Evolutionary conservation across 2,113 vertebrate species (phyloP), one percentile per base, ranked within the genome.

Genomic region (Colistium nudipinnis): DNA sequence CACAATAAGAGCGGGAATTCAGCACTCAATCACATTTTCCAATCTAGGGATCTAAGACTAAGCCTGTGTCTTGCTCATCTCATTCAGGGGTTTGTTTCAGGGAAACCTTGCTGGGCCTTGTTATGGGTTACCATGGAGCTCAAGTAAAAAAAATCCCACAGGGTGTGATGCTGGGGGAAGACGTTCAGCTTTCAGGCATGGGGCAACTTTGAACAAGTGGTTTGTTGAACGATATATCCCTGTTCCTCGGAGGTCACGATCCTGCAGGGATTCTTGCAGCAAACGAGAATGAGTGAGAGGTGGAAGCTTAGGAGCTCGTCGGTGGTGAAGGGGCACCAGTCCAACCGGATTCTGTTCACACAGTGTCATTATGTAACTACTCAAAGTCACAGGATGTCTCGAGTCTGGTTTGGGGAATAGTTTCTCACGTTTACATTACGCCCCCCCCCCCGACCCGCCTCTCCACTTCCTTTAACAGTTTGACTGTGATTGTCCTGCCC

Each of bases 291-390:
- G 57, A 35, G 33, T 11, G 4, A 44, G 36, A 56, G 49, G 38
- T 41, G 62, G 39, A 81, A 77, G 62, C 45, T 16, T 38, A 56
- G 11, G 19, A 8, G 22, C 77, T 38, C 13, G 62, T n/a, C 13
- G 1, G 8, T 39, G 22, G 49, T 65, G 60, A 13, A 27, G 20
- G 38, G 74, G 33, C 65, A 83, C 82, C 70, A 76, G 86, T 86
- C 45, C 2, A 53, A 86, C 89, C 7, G 65, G 80, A 80, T 82
- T 33, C 60, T 79, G 55, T 68, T 78, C 20, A 67, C 44, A 75
- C 44, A 13, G 49, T 31, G 22, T 61, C n/a, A n/a, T 82, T 36
- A 79, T 38, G 41, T 17, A 49, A 76, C 54, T 19, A 3, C 56
- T 43, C 12, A 19, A 25, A 28, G 22, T 14, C 3, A 47, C 3